Evolutionary conservation across 2,797 vertebrate species (phyloP).

Genomic region (Gallinago stenura): DNA sequence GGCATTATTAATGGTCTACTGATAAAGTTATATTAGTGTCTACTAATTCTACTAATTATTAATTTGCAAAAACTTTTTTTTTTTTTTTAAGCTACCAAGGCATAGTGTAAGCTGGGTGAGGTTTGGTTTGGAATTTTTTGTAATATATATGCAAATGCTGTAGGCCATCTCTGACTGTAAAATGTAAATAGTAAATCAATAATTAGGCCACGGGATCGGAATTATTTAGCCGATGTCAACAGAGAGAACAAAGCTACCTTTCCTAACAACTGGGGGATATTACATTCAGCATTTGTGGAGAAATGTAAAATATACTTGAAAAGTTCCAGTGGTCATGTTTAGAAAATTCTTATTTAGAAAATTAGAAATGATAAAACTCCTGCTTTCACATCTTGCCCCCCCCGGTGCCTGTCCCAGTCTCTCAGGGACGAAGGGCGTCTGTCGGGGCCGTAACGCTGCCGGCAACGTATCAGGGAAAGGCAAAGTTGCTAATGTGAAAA

Average conservation of each 20-base stretch:
- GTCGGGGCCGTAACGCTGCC: rapidly evolving
- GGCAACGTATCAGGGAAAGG: not conserved
- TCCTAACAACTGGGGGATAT: not conserved
- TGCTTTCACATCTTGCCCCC: not conserved
- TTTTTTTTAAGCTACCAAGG: not conserved
- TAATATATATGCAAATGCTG: not conserved
- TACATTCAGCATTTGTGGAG: not conserved
- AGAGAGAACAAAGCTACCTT: not conserved
- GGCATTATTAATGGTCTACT: not conserved
- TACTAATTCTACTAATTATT: not conserved
- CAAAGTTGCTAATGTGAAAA: constrained; percentile 49
- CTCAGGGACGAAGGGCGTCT: rapidly evolving
- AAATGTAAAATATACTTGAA: not conserved
- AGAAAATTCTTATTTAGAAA: not conserved
- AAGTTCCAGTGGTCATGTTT: rapidly evolving
- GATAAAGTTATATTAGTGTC: not conserved
- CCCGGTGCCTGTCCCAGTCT: too few relatives aligned
- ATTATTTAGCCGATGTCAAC: not conserved
- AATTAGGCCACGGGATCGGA: not conserved
- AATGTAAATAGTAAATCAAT: not conserved
- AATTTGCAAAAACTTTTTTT: not conserved
- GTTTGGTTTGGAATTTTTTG: not conserved
- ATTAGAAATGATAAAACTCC: not conserved
- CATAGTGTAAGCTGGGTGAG: not conserved
- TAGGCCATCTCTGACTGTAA: not conserved